phyloP scores from a whole-genome alignment of 2,113 vertebrate genomes.

The Malurus elegans region DNA sequence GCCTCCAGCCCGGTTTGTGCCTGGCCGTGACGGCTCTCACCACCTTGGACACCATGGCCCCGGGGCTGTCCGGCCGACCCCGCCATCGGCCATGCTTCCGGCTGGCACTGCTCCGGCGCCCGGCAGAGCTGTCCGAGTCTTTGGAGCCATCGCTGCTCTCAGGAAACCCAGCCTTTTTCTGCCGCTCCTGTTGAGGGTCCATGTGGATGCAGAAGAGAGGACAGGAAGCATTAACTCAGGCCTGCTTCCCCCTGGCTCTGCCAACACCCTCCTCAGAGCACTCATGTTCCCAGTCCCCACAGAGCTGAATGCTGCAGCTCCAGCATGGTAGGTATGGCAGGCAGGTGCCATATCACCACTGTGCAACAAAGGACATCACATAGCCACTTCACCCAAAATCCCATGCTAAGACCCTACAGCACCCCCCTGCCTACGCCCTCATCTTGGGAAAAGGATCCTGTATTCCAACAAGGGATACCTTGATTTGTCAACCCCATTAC shows the following conservation, averaged over 20 bases:
- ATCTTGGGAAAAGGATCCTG: background rate
- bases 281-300: background rate
- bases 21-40: conserved; percentile 65
- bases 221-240: background rate
- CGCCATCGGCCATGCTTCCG: conserved; percentile 80
- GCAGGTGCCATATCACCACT: too few relatives aligned
- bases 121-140: conserved; percentile 77
- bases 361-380: background rate
- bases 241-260: background rate
- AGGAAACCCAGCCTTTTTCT: conserved; percentile 82
- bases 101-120: conserved; percentile 73
- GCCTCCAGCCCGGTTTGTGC: conserved; percentile 65
- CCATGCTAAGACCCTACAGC: background rate
- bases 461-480: too few relatives aligned
- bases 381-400: background rate
- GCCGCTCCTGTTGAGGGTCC: conserved; percentile 76
- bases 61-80: conserved; percentile 70
- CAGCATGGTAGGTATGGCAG: too few relatives aligned
- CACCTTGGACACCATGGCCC: conserved; percentile 67
- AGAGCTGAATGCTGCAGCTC: background rate
- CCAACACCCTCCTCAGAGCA: fast-evolving
- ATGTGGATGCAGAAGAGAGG: background rate
- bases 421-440: background rate
- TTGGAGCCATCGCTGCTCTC: conserved; percentile 82
- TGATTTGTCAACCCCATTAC: too few relatives aligned